Evolutionary conservation across 1,140 invertebrate genomes (phyloP), one percentile per base, ranked within the genome.

Genomic region (Penaeus indicus): DNA sequence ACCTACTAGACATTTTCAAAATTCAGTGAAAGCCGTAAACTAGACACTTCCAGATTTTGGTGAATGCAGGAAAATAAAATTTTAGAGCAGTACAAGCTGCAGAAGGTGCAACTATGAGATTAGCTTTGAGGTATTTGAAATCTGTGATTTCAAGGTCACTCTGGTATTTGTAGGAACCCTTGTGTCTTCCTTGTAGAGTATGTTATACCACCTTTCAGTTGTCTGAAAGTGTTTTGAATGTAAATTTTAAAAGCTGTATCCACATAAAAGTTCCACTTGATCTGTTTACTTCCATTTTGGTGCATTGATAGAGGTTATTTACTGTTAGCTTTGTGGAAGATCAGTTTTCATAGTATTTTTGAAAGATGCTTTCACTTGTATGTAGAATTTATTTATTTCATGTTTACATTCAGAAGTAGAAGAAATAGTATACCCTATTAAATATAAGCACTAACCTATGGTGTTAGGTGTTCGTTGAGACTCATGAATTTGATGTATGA

Each of bases 131-230:
- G 47, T 47, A 67, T 61, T 80, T 84, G 22, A 79, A 80, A 85
- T 38, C 83, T 85, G 83, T 89, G 84, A 85, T 85, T 89, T 89
- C 67, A 72, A 83, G 78, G 25, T 85, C 77, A 42, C 80, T 63
- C 75, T 86, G 85, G 84, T 90, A 90, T 47, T 86, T 85, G 72
- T 72, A 88, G 21, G 61, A 80, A 79, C 88, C 90, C 72, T 90
- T 89, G 77, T 86, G 80, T 81, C 87, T 86, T 90, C 88, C 87
- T 85, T 89, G 81, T 82, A 86, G 61, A 67, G 69, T 88, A 72
- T 88, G 47, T 88, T 75, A 88, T 67, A 61, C 62, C 78, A 77
- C 67, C 61, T 81, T 85, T 84, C 69, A 84, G 90, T 90, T 90
- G 60, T 60, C 87, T 85, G 64, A 38, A 85, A 77, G 61, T 64